Evolutionary conservation across 2,113 vertebrate species (phyloP).

Genomic region (Ornithorhynchus anatinus): DNA sequence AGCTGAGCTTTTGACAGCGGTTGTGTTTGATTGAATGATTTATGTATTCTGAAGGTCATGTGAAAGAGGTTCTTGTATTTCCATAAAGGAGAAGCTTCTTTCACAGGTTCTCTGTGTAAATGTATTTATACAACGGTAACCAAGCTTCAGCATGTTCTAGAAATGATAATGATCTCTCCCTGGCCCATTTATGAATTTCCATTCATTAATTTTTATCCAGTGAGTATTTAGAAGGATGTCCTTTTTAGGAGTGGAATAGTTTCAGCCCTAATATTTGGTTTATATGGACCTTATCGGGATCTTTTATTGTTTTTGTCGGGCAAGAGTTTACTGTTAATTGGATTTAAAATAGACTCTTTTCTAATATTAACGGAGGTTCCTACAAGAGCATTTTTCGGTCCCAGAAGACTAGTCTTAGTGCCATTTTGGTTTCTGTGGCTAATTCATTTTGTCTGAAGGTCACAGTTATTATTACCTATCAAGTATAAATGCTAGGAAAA

Average conservation of each 20-base stretch:
- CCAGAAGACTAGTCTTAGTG: too few species aligned
- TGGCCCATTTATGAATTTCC: neutral
- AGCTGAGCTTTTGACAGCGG: too few species aligned
- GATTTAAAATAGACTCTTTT: neutral
- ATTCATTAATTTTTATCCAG: neutral
- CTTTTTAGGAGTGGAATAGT: neutral
- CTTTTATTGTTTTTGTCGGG: neutral
- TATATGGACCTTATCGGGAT: neutral
- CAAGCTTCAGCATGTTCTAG: neutral
- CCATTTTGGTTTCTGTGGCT: too few species aligned
- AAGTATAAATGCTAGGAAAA: too few species aligned
- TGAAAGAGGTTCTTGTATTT: neutral
- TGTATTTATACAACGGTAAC: neutral
- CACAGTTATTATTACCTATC: too few species aligned
- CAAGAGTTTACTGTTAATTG: neutral
- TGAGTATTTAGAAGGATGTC: neutral
- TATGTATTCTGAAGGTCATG: neutral
- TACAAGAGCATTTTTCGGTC: neutral
- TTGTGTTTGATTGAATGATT: too few species aligned
- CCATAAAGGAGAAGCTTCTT: too few species aligned
- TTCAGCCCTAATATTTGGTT: conserved; percentile 10
- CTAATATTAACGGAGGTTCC: neutral
- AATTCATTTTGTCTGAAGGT: too few species aligned
- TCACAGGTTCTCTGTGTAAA: too few species aligned
- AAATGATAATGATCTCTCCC: neutral